Conservation (phyloP, 92 coral and sea anemone species). For the Anthopleura xanthogrammica region DNA sequence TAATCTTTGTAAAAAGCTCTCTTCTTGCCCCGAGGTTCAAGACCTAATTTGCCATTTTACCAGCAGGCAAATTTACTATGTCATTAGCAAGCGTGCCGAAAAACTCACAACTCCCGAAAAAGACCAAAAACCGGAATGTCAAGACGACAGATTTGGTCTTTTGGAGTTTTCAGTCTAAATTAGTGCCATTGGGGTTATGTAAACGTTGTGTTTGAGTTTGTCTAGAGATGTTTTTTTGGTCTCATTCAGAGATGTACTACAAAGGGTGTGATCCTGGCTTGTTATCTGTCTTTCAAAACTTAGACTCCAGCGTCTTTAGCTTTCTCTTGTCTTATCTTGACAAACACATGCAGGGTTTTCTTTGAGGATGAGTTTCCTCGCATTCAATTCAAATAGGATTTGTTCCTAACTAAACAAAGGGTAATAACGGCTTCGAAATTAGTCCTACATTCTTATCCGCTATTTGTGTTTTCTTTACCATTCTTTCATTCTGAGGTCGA, state of each 20-base stretch:
- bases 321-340: slow-evolving; percentile 1
- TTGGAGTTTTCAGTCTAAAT: slow-evolving; percentile 1
- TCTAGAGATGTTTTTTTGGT: not conserved
- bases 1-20: slow-evolving; percentile 21
- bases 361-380: slow-evolving; percentile 25
- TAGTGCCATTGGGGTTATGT: not conserved
- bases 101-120: not conserved
- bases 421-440: slow-evolving; percentile 34
- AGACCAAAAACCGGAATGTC: slow-evolving; percentile 2
- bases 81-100: slow-evolving; percentile 34
- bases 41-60: slow-evolving; percentile 27
- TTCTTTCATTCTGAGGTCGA: slow-evolving; percentile 2
- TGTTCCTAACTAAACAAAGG: slow-evolving; percentile 53
- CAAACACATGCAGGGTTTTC: slow-evolving; percentile 3
- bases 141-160: slow-evolving; percentile 14
- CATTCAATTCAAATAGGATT: slow-evolving; percentile 35
- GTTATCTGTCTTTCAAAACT: slow-evolving; percentile 15
- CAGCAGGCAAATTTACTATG: slow-evolving; percentile 13
- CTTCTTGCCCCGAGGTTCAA: slow-evolving; percentile 22
- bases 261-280: not conserved
- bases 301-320: not conserved
- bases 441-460: slow-evolving; percentile 31
- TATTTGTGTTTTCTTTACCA: slow-evolving; percentile 41
- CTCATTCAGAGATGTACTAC: not conserved
- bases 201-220: not conserved